Percentiles rank a stretch among this genome's conserved stretches.
phyloP scores from a whole-genome alignment of 2,797 vertebrate species.

The Sebastes cheni region DNA sequence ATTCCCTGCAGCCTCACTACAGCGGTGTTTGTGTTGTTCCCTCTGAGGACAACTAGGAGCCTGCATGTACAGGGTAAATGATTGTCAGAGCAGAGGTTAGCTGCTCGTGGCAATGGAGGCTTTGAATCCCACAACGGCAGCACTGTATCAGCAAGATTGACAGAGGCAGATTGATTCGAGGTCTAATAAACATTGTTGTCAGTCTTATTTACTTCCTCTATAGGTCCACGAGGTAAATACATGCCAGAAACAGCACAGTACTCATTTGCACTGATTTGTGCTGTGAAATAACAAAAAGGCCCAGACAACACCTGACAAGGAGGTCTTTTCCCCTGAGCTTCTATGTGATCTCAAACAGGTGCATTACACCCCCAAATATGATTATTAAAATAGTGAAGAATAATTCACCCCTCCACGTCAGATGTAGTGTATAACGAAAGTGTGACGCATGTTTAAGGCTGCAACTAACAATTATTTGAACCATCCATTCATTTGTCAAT shows the following conservation, averaged over 20 bases:
- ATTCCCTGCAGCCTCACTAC: constrained; percentile 10
- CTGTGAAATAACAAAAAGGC: constrained; percentile 28
- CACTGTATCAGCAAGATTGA: constrained; percentile 57
- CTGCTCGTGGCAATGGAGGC: constrained; percentile 22
- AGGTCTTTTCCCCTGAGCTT: neutral
- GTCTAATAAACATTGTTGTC: constrained; percentile 55
- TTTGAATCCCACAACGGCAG: constrained; percentile 34
- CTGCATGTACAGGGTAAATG: constrained; percentile 45
- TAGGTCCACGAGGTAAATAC: constrained; percentile 45
- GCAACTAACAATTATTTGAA: neutral
- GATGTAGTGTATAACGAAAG: neutral
- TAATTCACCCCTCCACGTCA: neutral
- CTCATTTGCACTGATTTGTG: constrained; percentile 29
- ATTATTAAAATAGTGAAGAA: neutral
- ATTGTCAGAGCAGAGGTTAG: constrained; percentile 51
- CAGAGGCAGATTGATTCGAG: constrained; percentile 64
- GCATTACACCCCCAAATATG: neutral
- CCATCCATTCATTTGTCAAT: neutral
- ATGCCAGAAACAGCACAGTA: constrained; percentile 16
- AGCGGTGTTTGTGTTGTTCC: constrained; percentile 29
- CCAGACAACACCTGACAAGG: constrained; percentile 4
- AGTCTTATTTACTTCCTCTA: constrained; percentile 38
- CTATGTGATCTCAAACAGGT: constrained; percentile 11
- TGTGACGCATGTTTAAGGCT: neutral
- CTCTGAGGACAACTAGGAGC: constrained; percentile 20